Conservation (phyloP, 2,797 vertebrate species). For the Bovichtus variegatus region DNA sequence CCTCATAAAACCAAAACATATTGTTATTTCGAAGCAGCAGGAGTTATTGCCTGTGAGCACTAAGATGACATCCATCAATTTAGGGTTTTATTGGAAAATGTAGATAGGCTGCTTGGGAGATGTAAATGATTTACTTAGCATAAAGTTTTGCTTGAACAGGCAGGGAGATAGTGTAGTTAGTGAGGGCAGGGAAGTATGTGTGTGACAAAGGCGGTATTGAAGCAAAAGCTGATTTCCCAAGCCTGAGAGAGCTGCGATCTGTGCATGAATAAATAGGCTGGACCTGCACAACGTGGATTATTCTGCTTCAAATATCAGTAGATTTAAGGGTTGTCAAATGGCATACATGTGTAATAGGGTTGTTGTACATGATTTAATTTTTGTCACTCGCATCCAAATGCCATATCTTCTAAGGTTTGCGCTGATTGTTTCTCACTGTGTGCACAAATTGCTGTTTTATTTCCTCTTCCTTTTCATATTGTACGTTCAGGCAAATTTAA, state of each 20-base stretch:
- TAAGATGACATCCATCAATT: constrained; percentile 87
- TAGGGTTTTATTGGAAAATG: constrained; percentile 85
- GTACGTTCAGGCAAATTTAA: constrained; percentile 68
- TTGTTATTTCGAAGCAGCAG: constrained; percentile 81
- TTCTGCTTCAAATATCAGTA: constrained; percentile 83
- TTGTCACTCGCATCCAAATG: constrained; percentile 73
- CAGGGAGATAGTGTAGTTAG: constrained; percentile 80
- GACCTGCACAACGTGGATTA: constrained; percentile 82
- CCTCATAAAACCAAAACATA: constrained; percentile 79
- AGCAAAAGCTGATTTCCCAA: constrained; percentile 83
- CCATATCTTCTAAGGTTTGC: constrained; percentile 67
- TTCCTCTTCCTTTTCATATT: constrained; percentile 34
- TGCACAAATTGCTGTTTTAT: constrained; percentile 68
- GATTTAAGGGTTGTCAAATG: constrained; percentile 79
- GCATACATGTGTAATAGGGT: constrained; percentile 72
- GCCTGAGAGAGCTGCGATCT: constrained; percentile 80
- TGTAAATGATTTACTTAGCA: constrained; percentile 87
- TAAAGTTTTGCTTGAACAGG: constrained; percentile 82
- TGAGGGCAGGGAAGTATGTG: constrained; percentile 64
- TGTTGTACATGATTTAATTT: constrained; percentile 74
- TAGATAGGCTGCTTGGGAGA: constrained; percentile 83
- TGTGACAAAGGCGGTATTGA: constrained; percentile 75
- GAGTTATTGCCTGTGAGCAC: constrained; percentile 82
- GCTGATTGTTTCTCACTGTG: constrained; percentile 73
- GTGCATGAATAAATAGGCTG: constrained; percentile 84